These are phyloP conservation scores for Aspidapion aeneum DNA, from an alignment of 2,888 invertebrate genomes.

Conservation along the genomic window DNA sequence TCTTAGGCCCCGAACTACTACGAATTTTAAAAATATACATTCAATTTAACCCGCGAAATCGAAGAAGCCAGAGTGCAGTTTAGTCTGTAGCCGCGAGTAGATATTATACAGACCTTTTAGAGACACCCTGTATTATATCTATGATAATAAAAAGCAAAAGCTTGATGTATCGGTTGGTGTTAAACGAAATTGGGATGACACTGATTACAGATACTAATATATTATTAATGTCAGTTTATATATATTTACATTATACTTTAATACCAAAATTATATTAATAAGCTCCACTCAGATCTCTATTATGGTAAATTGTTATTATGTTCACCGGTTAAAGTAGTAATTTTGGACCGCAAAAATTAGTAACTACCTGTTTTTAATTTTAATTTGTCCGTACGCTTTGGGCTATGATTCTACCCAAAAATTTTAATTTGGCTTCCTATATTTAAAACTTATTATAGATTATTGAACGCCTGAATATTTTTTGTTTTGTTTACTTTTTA, in stretches of 20 bases:
- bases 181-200: neutral
- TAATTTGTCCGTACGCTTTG: no score
- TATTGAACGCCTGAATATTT: no score
- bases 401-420: slow-evolving; percentile 1
- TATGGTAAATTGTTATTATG: neutral
- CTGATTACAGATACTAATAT: neutral
- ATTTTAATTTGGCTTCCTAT: no score
- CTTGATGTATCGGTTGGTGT: neutral
- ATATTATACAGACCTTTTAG: no score
- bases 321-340: neutral
- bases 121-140: no score
- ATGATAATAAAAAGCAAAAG: neutral
- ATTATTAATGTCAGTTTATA: neutral
- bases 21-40: no score
- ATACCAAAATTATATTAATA: neutral
- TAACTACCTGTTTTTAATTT: neutral
- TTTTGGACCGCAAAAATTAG: neutral
- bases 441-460: no score
- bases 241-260: neutral
- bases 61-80: no score
- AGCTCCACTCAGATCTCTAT: neutral
- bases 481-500: no score
- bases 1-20: no score
- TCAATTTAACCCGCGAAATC: no score
- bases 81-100: no score